phyloP scores from a whole-genome alignment of 2,888 invertebrate genomes.

The Sminthurides aquaticus region DNA sequence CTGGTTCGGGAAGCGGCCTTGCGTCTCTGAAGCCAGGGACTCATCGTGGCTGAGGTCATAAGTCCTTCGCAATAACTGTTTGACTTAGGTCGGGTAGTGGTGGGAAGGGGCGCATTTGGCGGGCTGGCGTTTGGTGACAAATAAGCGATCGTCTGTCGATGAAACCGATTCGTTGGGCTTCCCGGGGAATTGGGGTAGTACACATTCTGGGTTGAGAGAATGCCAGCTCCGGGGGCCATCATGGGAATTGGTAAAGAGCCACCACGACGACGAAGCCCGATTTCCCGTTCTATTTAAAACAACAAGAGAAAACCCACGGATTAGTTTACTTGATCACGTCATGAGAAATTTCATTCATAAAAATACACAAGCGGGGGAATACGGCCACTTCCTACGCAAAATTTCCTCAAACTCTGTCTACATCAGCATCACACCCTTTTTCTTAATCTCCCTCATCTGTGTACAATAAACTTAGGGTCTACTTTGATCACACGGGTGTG shows the following conservation, averaged over 20 bases:
- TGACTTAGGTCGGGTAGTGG: slow-evolving; percentile 37
- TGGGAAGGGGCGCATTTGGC: slow-evolving; percentile 26
- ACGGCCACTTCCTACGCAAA: too few species aligned
- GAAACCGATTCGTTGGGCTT: background rate
- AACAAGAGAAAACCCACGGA: slow-evolving; percentile 5
- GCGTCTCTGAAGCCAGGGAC: slow-evolving; percentile 41
- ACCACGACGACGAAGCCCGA: slow-evolving; percentile 34
- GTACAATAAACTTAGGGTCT: too few species aligned
- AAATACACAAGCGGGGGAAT: background rate
- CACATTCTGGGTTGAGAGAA: slow-evolving; percentile 1
- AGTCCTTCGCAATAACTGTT: slow-evolving; percentile 42
- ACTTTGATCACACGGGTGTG: too few species aligned
- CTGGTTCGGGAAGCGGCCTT: slow-evolving; percentile 37
- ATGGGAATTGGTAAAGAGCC: slow-evolving; percentile 35
- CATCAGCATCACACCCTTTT: too few species aligned
- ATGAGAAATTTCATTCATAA: background rate
- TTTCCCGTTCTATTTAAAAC: slow-evolving; percentile 12
- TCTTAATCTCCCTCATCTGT: too few species aligned
- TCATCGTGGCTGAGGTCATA: slow-evolving; percentile 31
- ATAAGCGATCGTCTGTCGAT: slow-evolving; percentile 12
- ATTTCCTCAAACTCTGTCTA: too few species aligned
- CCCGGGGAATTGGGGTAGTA: background rate
- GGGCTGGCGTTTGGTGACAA: slow-evolving; percentile 36
- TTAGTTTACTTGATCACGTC: too few species aligned
- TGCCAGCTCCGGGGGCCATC: slow-evolving; percentile 1